Percentiles rank a stretch among this genome's conserved stretches.
Evolutionary conservation across 2,888 invertebrate species (phyloP).

Genomic region (Andrena marginata): DNA sequence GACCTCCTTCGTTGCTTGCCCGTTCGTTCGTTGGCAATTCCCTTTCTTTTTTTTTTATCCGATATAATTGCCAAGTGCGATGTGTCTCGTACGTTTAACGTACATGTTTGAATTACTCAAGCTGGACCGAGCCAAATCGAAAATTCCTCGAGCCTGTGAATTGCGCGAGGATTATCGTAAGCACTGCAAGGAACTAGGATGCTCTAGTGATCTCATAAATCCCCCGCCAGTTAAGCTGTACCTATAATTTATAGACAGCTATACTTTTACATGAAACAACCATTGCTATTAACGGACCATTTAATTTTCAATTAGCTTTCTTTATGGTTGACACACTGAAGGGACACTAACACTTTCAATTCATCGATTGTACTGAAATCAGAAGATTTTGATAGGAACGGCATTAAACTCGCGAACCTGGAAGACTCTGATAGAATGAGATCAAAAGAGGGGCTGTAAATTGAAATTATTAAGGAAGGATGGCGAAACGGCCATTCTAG

Average conservation of each 20-base stretch:
- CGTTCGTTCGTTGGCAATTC: slow-evolving; percentile 54
- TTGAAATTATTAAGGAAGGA: background rate
- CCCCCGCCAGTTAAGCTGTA: too few relatives aligned
- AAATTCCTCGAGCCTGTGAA: too few relatives aligned
- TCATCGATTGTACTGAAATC: background rate
- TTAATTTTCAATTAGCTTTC: slow-evolving; percentile 27
- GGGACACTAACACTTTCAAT: background rate
- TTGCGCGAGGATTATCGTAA: too few relatives aligned
- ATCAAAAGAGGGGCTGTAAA: background rate
- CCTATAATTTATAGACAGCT: too few relatives aligned
- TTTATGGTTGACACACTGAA: background rate
- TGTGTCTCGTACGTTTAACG: background rate
- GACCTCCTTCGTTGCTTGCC: slow-evolving; percentile 73
- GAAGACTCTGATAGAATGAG: background rate
- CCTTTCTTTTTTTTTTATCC: slow-evolving; percentile 50
- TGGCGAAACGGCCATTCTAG: background rate
- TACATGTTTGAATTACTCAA: too few relatives aligned
- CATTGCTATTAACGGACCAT: background rate
- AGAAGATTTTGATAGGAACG: background rate
- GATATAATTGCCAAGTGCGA: slow-evolving; percentile 10
- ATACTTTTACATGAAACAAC: too few relatives aligned
- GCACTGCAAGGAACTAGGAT: too few relatives aligned
- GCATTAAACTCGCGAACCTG: background rate
- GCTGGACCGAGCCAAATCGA: too few relatives aligned
- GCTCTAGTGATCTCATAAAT: too few relatives aligned